Percentiles rank a stretch among this genome's conserved stretches.
Conservation (phyloP, 2,888 invertebrate species). For the Pocota personata region DNA sequence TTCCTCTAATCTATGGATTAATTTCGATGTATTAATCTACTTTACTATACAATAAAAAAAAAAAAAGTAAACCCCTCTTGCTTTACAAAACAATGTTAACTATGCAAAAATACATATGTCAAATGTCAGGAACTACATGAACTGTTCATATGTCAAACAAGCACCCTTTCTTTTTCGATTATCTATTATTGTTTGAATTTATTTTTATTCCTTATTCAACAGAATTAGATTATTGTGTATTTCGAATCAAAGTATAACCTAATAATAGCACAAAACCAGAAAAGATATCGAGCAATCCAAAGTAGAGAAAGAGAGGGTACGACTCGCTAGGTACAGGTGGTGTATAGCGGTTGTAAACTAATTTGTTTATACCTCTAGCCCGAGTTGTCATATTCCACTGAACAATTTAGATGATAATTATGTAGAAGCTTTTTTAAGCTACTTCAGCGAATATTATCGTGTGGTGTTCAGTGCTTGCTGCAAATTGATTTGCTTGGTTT, state of each 20-base stretch:
- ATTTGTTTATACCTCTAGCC: conserved; percentile 20
- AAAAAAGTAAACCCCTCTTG: not conserved
- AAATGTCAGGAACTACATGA: conserved; percentile 41
- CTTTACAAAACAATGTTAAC: not conserved
- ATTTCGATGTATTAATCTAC: not conserved
- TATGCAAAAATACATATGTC: conserved; percentile 13
- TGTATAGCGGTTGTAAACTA: conserved; percentile 23
- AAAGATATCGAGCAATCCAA: conserved; percentile 1
- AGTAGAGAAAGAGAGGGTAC: not conserved
- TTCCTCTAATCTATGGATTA: not conserved
- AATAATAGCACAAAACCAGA: conserved; percentile 38
- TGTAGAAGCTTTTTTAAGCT: conserved; percentile 3
- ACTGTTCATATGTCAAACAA: conserved; percentile 33
- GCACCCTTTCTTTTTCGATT: conserved; percentile 19
- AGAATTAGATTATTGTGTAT: conserved; percentile 37
- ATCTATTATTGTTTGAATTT: conserved; percentile 19
- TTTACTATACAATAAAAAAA: no score
- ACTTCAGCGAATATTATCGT: not conserved
- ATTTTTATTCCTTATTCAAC: conserved; percentile 34
- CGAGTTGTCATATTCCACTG: conserved; percentile 25
- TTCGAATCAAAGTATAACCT: conserved; percentile 18
- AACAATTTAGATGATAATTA: conserved; percentile 8
- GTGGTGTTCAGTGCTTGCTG: not conserved
- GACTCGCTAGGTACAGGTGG: conserved; percentile 15
- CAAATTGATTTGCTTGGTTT: conserved; percentile 32